Conservation (phyloP, 2,888 invertebrate species). For the Crioceris asparagi region DNA sequence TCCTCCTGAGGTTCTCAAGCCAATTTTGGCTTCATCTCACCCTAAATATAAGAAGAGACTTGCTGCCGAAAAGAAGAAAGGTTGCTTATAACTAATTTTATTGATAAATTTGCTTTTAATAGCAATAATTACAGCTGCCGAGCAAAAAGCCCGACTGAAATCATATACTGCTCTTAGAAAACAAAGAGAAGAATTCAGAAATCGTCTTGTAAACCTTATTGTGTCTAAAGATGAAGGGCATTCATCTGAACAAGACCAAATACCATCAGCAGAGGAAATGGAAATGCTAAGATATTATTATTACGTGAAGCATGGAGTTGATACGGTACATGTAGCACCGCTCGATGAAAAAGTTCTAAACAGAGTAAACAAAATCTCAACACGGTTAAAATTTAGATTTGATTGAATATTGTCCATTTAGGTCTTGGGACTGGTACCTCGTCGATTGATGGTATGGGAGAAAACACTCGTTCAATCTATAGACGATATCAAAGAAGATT, state of each 20-base stretch:
- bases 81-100: slow-evolving; percentile 14
- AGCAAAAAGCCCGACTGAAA: slow-evolving; percentile 36
- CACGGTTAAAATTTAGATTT: slow-evolving; percentile 13
- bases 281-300: slow-evolving; percentile 76
- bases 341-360: slow-evolving; percentile 63
- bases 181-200: slow-evolving; percentile 74
- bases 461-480: slow-evolving; percentile 50
- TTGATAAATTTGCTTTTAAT: background rate
- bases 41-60: slow-evolving; percentile 31
- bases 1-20: slow-evolving; percentile 47
- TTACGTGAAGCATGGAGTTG: slow-evolving; percentile 82
- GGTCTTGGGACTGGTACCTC: slow-evolving; percentile 54
- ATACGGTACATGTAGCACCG: slow-evolving; percentile 80
- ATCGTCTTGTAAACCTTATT: slow-evolving; percentile 66
- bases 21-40: slow-evolving; percentile 33
- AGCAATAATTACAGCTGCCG: slow-evolving; percentile 36
- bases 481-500: slow-evolving; percentile 75
- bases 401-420: slow-evolving; percentile 23
- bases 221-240: slow-evolving; percentile 46
- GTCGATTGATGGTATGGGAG: slow-evolving; percentile 51
- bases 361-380: slow-evolving; percentile 35
- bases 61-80: slow-evolving; percentile 34
- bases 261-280: slow-evolving; percentile 54
- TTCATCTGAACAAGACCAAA: slow-evolving; percentile 38
- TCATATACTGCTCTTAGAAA: slow-evolving; percentile 58